phyloP scores from a whole-genome alignment of 2,113 vertebrate genomes.

The Pandion haliaetus region DNA sequence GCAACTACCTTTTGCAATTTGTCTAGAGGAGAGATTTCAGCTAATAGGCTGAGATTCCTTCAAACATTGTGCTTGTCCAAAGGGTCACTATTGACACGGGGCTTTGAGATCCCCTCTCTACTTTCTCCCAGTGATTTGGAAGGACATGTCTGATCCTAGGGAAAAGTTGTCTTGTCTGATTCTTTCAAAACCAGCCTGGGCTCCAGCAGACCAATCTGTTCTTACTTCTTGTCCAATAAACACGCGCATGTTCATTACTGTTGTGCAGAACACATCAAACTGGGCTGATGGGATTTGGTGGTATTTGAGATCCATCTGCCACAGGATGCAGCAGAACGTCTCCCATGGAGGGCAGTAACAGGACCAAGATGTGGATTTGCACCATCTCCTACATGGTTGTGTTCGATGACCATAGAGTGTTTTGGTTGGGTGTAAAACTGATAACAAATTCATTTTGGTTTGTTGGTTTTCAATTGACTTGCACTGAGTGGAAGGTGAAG shows the following conservation, averaged over 20 bases:
- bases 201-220: background rate
- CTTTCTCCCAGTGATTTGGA: background rate
- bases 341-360: background rate
- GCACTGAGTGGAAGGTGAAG: background rate
- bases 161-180: background rate
- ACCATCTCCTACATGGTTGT: background rate
- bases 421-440: background rate
- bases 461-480: background rate
- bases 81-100: background rate
- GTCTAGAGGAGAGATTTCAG: background rate
- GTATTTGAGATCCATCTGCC: background rate
- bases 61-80: background rate
- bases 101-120: background rate
- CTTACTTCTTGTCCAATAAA: background rate
- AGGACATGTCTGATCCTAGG: background rate
- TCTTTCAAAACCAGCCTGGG: background rate
- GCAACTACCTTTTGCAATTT: background rate
- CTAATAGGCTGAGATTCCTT: background rate
- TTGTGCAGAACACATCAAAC: background rate
- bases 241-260: accelerated
- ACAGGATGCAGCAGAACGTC: background rate
- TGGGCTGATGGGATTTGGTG: background rate
- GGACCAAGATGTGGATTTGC: background rate
- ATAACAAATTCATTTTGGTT: background rate
- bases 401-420: background rate